Evolutionary conservation across 23 tunicate species (phyloP), one percentile per base, ranked within the genome.

Genomic region (Halocynthia roretzi): DNA sequence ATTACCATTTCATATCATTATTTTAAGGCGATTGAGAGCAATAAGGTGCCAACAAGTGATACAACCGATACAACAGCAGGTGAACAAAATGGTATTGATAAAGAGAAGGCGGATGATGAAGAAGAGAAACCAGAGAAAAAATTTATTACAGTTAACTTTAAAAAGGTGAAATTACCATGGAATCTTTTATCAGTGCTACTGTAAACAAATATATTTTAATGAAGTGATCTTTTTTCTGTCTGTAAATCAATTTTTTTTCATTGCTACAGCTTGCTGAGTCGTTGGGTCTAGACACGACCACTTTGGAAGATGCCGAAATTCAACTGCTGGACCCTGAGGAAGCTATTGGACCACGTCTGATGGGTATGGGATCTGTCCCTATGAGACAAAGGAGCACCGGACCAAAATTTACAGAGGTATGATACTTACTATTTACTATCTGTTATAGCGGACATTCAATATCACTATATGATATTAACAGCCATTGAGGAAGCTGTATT

Each of bases 301-400:
- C 83, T 60, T 56, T 91, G 67, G 90, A 91, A 77, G 90, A 91
- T 51, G 89, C 90, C 9, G 83, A 85, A 60, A 85, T 91, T n/a
- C 77, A 70, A 50, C 76, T 91, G 69, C 69, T 91, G 6, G 97
- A 91, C 57, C 77, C 96, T 7, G 80, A 77, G 51, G 80, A 74
- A 21, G 78, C 78, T 8, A 74, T 74, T 18, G 78, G 78, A n/a
- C 78, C 78, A 11, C n/a, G 78, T 19, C 55, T 74, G 8, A 74
- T 74, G 78, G 62, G 78, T 5, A 74, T 54, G 78, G 40, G 44
- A 31, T 31, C 44, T 1, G 44, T 31, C 44, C 44, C 44, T 0
- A 31, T 31, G 44, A 31, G 44, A 31, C 44, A 31, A 31, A 31
- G 44, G 44, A 31, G 44, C 44, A 31, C 44, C 4, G 44, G 44